Base-by-base conservation (phyloP, 2,797 vertebrate genomes). In the Bryconaethiops microstoma region DNA sequence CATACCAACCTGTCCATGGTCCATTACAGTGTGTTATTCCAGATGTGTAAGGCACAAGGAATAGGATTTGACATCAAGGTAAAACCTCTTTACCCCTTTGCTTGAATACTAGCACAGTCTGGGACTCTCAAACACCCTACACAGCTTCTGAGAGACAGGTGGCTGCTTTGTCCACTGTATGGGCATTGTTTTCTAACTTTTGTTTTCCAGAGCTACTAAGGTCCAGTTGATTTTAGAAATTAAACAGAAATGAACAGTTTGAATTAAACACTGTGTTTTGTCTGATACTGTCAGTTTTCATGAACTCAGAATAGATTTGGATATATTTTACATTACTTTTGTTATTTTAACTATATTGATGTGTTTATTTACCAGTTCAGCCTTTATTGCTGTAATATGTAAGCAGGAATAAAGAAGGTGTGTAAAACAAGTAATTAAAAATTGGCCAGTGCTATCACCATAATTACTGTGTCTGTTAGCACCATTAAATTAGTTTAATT, bases 21-120 rank as follows among this genome's bases (percentile, higher is more conserved):
- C 83, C 94, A 93, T 91, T 94, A 95, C 48, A 91, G 74, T 0
- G 91, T 96, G 0, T 95, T 98, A 79, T 89, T 97, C 1, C 94
- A 93, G 90, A 91, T 87, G 62, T 99, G 96, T 86, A 92, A 93
- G 84, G 92, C 92, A 74, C 94, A 87, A 0, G 94, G 95, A 23
- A 91, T 97, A 21, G 94, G 94, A 81, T 98, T 95, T 84, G 93
- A 97, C 89, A 86, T 92, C 25, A 93, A 95, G 96, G 96, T 98
- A 95, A 1, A 89, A 71, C 59, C 39, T 42, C 12, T 72, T 13
- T 74, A 68, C 17, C n/a, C 5, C 9, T 80, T 63, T 60, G 12
- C 5, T 57, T 62, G 14, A 67, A 78, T 50, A 60, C 45, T n/a
- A 72, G 9, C n/a, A 40, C 17, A 35, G 21, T 57, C 54, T 25